These are phyloP conservation scores for Bruchidius siliquastri DNA, from an alignment of 2,888 invertebrate species.

Conservation along the genomic window DNA sequence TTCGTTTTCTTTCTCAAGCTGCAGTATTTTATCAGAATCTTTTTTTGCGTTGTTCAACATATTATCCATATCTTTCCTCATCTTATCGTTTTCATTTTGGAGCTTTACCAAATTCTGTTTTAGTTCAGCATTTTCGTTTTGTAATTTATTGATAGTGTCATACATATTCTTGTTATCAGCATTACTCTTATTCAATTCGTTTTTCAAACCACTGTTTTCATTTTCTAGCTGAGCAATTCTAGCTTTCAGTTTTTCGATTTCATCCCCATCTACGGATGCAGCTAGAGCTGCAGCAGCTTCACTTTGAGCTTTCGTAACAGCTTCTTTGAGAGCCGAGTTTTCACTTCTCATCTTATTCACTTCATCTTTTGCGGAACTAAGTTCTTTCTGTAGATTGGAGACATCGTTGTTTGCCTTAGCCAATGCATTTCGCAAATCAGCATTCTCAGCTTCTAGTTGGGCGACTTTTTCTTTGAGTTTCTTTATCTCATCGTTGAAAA, in stretches of 20 bases:
- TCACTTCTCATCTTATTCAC: background rate
- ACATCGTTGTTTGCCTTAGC: conserved; percentile 15
- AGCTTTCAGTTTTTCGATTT: conserved; percentile 18
- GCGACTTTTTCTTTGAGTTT: conserved; percentile 20
- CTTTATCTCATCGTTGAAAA: conserved; percentile 26
- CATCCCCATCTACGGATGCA: conserved; percentile 12
- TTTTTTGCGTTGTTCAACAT: conserved; percentile 17
- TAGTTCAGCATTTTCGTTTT: conserved; percentile 20
- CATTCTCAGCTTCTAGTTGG: conserved; percentile 23
- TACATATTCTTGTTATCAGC: conserved; percentile 18
- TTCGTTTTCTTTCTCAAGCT: conserved; percentile 25
- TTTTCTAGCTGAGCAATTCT: conserved; percentile 15
- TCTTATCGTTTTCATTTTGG: background rate
- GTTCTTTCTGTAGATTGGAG: conserved; percentile 16
- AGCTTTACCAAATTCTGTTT: background rate
- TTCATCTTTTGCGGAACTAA: conserved; percentile 11
- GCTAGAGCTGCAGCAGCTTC: background rate
- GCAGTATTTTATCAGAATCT: conserved; percentile 18
- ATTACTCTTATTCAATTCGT: conserved; percentile 15
- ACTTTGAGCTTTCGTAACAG: background rate
- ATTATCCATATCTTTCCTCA: conserved; percentile 19
- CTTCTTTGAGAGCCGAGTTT: conserved; percentile 3
- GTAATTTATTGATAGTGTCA: conserved; percentile 20
- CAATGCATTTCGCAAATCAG: conserved; percentile 14
- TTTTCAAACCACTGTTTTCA: conserved; percentile 16